Evolutionary conservation across 2,888 invertebrate species (phyloP), one percentile per base, ranked within the genome.

Genomic region (Antitype chi): DNA sequence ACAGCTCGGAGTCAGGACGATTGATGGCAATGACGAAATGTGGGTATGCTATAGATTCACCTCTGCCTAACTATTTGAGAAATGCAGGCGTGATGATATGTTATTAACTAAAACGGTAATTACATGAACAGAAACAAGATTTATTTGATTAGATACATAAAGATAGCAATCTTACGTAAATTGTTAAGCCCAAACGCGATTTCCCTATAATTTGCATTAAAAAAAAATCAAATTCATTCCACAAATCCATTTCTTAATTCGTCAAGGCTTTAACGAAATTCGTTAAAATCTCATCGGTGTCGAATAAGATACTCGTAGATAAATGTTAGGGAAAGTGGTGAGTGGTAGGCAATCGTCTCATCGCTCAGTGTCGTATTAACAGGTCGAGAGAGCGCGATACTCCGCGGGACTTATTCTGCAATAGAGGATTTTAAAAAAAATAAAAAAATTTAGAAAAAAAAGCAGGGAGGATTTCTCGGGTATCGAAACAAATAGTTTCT

Each of bases 301-400:
- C 79, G 80, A 86, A 80, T 88, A 74, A 84, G 80, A 83, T 78
- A 80, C 57, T 73, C 47, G 17, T 78, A 87, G 84, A 87, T 86
- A 89, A 90, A 89, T 88, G 84, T 82, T 85, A 84, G 79, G 84
- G 81, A 76, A 80, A 85, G 76, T 85, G 76, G 75, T 84, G 78
- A 85, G 75, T 84, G 76, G 76, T 82, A 82, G 87, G 84, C 86
- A 90, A 90, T 90, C 89, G 87, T 88, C 85, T 86, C 89, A 90
- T 90, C 90, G 86, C 88, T 92, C 91, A 87, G 82, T 90, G 89
- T 89, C 88, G 87, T 86, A 90, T 91, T 91, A 91, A 80, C 89
- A 87, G 86, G 84, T 84, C 75, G 87, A 85, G 87, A 74, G 57
- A 68, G 77, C 75, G 76, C 79, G 71, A 78, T 74, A 81, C 47